Conservation (phyloP, 2,888 invertebrate species). For the Phlogophora meticulosa region DNA sequence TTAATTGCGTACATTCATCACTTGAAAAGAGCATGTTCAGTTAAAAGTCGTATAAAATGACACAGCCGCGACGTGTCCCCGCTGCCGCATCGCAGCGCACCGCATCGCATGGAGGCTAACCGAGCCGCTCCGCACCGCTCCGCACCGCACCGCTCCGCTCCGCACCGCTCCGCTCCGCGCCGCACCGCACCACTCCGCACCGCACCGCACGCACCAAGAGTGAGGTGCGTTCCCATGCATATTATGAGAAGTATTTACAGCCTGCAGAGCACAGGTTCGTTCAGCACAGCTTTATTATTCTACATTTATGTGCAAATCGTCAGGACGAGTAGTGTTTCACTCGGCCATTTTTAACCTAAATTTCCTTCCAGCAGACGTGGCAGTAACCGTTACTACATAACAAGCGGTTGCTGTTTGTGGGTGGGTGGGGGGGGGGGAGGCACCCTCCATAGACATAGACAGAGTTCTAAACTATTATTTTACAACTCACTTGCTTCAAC, state of each 20-base stretch:
- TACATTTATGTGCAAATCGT: slow-evolving; percentile 3
- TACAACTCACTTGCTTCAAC: not conserved
- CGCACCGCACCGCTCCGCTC: too few species aligned
- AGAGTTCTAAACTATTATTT: not conserved
- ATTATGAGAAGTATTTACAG: slow-evolving; percentile 10
- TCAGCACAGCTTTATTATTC: slow-evolving; percentile 23
- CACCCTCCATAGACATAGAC: too few species aligned
- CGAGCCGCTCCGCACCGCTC: not conserved
- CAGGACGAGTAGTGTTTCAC: not conserved
- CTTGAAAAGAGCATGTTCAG: slow-evolving; percentile 6
- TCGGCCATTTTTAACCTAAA: not conserved
- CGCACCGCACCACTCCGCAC: not conserved
- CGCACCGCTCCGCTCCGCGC: too few species aligned
- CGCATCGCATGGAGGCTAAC: not conserved
- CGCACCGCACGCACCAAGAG: too few species aligned
- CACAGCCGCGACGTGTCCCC: not conserved
- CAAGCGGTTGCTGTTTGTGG: not conserved
- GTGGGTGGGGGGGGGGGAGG: too few species aligned
- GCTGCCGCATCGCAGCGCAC: too few species aligned
- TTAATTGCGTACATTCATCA: slow-evolving; percentile 9
- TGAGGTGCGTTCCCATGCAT: not conserved
- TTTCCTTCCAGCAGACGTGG: not conserved
- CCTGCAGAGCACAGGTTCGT: slow-evolving; percentile 15
- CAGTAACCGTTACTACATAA: not conserved
- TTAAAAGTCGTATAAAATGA: not conserved